Percentiles rank a stretch among this genome's conserved stretches.
Evolutionary conservation across 1,140 invertebrate species (phyloP).

Genomic region (Cydia strobilella): DNA sequence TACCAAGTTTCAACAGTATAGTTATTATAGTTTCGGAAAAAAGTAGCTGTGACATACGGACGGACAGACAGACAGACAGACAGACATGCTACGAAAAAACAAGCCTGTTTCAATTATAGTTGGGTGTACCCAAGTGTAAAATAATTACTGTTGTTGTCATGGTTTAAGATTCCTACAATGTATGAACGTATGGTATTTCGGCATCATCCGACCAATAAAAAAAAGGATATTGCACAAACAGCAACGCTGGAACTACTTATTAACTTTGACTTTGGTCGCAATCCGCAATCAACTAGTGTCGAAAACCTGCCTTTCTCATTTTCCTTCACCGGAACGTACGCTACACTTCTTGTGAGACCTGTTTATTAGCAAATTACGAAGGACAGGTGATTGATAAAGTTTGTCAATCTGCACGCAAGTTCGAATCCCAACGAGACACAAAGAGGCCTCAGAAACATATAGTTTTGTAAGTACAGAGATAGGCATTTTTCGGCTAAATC

Average conservation of each 20-base stretch:
- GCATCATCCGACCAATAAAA: constrained; percentile 1
- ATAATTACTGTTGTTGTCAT: neutral
- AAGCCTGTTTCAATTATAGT: too few relatives aligned
- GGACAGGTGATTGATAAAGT: neutral
- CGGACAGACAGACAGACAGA: too few relatives aligned
- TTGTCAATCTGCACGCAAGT: too few relatives aligned
- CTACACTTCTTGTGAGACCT: constrained; percentile 5
- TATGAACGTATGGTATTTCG: constrained; percentile 4
- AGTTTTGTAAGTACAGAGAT: too few relatives aligned
- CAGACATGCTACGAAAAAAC: too few relatives aligned
- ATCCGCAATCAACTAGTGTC: neutral
- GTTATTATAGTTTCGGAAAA: too few relatives aligned
- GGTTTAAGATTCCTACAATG: neutral
- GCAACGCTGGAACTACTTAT: neutral
- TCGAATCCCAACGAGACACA: too few relatives aligned
- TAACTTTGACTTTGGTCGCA: constrained; percentile 7
- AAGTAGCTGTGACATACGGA: too few relatives aligned
- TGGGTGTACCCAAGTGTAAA: too few relatives aligned
- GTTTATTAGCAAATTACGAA: neutral
- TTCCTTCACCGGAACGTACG: constrained; percentile 17
- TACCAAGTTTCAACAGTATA: too few relatives aligned
- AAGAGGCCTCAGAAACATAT: too few relatives aligned
- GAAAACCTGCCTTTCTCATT: constrained; percentile 15
- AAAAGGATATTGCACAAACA: constrained; percentile 6
- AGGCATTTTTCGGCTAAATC: too few relatives aligned